Conservation (phyloP, 2,797 vertebrate genomes). For the Halcyon smyrnensis region DNA sequence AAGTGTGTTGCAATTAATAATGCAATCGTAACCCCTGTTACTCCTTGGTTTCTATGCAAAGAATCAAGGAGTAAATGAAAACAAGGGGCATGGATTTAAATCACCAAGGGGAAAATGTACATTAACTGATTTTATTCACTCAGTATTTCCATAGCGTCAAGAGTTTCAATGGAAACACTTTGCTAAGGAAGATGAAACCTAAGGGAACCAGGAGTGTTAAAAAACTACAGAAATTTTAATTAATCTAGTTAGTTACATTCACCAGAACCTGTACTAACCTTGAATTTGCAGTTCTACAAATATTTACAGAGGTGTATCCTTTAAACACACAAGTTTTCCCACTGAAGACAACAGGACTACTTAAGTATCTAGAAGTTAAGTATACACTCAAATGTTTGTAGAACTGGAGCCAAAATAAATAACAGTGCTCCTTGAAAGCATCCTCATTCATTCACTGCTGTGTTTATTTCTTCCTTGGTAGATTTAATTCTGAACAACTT, state of each 20-base stretch:
- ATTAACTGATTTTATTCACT: neutral
- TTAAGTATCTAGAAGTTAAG: constrained; percentile 23
- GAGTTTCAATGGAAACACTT: neutral
- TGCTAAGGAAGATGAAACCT: neutral
- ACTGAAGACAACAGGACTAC: neutral
- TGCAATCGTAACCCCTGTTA: neutral
- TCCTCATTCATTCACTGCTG: neutral
- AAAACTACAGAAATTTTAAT: neutral
- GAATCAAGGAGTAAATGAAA: neutral
- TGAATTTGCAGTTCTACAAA: neutral
- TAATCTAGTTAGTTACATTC: neutral
- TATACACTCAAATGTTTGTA: constrained; percentile 41
- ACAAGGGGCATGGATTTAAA: neutral
- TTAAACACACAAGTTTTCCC: neutral
- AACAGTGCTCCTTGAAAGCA: constrained; percentile 5
- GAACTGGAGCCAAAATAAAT: constrained; percentile 13
- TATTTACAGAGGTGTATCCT: constrained; percentile 15
- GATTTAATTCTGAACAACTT: neutral
- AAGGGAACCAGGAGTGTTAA: neutral
- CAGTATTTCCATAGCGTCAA: neutral
- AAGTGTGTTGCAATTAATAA: neutral
- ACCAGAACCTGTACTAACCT: neutral
- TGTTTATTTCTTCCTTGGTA: neutral
- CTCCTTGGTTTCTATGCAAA: neutral
- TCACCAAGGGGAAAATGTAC: neutral